Evolutionary conservation across 2,888 invertebrate species (phyloP), one percentile per base, ranked within the genome.

Genomic region (Athalia circularis): DNA sequence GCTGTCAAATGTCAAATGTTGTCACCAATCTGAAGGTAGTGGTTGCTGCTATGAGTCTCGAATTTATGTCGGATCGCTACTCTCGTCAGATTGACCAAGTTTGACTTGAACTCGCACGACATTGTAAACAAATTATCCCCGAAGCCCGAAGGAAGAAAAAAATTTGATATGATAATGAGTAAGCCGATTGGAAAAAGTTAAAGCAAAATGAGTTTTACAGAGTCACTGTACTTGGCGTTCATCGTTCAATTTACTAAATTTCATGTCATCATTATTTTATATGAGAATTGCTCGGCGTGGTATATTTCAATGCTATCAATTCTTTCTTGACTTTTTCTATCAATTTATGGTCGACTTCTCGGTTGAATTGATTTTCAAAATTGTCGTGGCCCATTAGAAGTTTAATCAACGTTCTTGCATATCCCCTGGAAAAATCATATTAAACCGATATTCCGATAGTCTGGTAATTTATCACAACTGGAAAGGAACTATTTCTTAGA

Each of bases 281-380:
- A 45, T 59, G 72, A 59, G 72, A 72, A 59, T 47, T 59, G 59
- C 59, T 72, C 59, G 59, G 72, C 59, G 72, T 57, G 9, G 62
- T 76, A 29, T 84, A 85, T 50, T 83, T 85, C 52, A 85, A 82
- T 11, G 78, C 72, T n/a, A 85, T 77, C 8, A 85, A 77, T 76
- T 82, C 81, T 64, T 84, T 83, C 47, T 84, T 81, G 54, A 83
- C 81, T 79, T 80, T 83, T n/a, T 79, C 82, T 8, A 79, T 80
- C 65, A 82, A 77, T 54, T 82, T 80, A 9, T 79, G 80, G 61
- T 84, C 84, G 29, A 85, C 80, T 57, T 83, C 81, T 70, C 83
- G 83, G 72, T 80, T 77, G 68, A 84, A 83, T 43, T 80, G 75
- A 15, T 67, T 68, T 43, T 85, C 81, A 59, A 85, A 85, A 43